These are phyloP conservation scores for Solenopsis invicta DNA, from an alignment of 1,140 invertebrate species.

Conservation along the genomic window DNA sequence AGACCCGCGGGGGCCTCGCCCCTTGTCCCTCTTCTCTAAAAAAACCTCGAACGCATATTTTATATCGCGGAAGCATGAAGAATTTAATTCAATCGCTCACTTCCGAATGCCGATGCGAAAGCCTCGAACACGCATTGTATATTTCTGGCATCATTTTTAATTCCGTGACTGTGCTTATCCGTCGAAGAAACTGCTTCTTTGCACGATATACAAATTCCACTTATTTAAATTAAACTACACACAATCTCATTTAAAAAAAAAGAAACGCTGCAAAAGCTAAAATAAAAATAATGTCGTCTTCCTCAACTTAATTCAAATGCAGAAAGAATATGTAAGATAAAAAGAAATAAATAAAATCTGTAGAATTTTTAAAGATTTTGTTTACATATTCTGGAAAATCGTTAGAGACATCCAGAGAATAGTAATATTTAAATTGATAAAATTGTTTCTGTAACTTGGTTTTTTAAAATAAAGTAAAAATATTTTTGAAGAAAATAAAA, in stretches of 20 bases:
- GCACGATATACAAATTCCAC: not conserved
- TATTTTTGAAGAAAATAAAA: too few relatives aligned
- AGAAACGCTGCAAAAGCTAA: not conserved
- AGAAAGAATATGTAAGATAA: not conserved
- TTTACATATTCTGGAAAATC: not conserved
- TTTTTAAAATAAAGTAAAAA: too few relatives aligned
- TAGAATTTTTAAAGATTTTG: not conserved
- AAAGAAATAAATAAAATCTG: not conserved
- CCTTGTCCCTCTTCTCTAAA: not conserved
- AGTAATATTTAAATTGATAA: too few relatives aligned
- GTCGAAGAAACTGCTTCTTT: not conserved
- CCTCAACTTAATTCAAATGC: not conserved
- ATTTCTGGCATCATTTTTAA: constrained; percentile 14
- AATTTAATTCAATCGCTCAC: constrained; percentile 68
- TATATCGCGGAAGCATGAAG: constrained; percentile 41
- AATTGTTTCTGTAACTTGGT: too few relatives aligned
- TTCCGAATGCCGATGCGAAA: constrained; percentile 43
- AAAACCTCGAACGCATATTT: constrained; percentile 48
- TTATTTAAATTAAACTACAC: not conserved
- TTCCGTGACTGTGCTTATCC: constrained; percentile 3
- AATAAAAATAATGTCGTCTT: not conserved
- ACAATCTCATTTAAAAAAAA: not conserved
- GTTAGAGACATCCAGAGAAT: not conserved
- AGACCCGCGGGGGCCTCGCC: constrained; percentile 1
- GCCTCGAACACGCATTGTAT: constrained; percentile 28